Evolutionary conservation across 2,113 vertebrate species (phyloP), one percentile per base, ranked within the genome.

Genomic region (Trogon surrucura): DNA sequence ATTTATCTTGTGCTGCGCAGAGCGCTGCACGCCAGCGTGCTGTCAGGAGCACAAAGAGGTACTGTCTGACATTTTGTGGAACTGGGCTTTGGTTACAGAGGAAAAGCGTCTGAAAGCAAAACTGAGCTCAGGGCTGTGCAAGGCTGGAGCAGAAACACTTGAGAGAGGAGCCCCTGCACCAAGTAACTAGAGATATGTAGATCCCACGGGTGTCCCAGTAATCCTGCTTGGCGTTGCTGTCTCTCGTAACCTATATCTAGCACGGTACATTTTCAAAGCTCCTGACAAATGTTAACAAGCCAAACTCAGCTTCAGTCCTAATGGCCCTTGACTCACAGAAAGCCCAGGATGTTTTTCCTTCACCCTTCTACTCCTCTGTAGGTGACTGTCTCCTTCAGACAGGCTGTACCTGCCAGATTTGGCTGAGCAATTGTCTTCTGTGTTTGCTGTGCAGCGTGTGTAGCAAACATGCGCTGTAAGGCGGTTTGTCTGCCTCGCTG

Each of bases 1-100:
- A 85, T 94, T 94, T 96, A 64, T 53, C 74, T 90, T 65, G 51
- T 54, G 91, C 92, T 61, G 11, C 13, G 25, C 14, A 18, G 92
- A 95, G 78, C 67, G 47, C 16, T 6, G 6, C 47, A 71, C 70
- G 86, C 74, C 82, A 54, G 81, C 12, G 0, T 29, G 78, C 85
- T 90, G 93, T 83, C 93, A 77, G 74, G 48, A 75, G 92, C 94
- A 96, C 96, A 95, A 85, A 94, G 96, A 93, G 34, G 71, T 60
- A 65, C 94, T 32, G 75, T 85, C 97, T 97, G 96, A 96, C 95
- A 85, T 95, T 97, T 95, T 95, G 89, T 72, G 60, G 96, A 94
- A 38, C 12, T 4, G 36, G 36, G 89, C 93, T 93, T 93, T 80
- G 82, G 72, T 95, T 83, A 69, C 69, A 71, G 53, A 70, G 78